Conservation (phyloP, 1,140 invertebrate species). For the Megalonaias nervosa region DNA sequence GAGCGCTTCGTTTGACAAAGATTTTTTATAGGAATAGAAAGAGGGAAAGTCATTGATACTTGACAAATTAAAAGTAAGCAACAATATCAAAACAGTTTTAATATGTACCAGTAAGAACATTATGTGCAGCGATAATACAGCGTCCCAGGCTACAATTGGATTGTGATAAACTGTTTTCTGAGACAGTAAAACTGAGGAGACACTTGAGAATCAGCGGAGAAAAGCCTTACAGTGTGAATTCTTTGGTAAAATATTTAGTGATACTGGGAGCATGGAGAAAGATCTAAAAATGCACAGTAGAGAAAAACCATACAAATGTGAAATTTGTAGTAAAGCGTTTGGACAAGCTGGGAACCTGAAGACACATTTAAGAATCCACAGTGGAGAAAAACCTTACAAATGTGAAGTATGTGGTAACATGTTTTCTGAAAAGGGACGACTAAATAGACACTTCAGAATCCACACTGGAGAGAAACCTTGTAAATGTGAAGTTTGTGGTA, state of each 20-base stretch:
- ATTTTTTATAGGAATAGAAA: no score
- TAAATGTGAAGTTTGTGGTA: constrained; percentile 46
- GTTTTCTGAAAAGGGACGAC: constrained; percentile 30
- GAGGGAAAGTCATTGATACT: no score
- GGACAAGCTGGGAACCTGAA: neutral
- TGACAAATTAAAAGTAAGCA: no score
- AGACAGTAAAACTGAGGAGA: constrained; percentile 1
- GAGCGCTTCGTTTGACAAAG: no score
- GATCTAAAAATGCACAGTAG: no score
- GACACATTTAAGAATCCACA: neutral
- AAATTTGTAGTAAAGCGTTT: constrained; percentile 27
- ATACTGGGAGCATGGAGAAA: constrained; percentile 3
- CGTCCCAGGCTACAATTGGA: no score
- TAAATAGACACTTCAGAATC: constrained; percentile 43
- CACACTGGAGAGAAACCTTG: constrained; percentile 56
- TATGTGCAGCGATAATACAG: no score
- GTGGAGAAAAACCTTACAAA: neutral
- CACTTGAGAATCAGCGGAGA: constrained; percentile 19
- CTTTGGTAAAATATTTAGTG: constrained; percentile 22
- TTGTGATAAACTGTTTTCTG: no score
- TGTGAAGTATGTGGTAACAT: constrained; percentile 15
- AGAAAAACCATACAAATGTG: constrained; percentile 20
- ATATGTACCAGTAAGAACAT: no score
- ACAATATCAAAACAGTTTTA: no score
- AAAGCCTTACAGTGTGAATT: constrained; percentile 12